Evolutionary conservation across 1,140 invertebrate genomes (phyloP), one percentile per base, ranked within the genome.

Genomic region (Gryon sp.): DNA sequence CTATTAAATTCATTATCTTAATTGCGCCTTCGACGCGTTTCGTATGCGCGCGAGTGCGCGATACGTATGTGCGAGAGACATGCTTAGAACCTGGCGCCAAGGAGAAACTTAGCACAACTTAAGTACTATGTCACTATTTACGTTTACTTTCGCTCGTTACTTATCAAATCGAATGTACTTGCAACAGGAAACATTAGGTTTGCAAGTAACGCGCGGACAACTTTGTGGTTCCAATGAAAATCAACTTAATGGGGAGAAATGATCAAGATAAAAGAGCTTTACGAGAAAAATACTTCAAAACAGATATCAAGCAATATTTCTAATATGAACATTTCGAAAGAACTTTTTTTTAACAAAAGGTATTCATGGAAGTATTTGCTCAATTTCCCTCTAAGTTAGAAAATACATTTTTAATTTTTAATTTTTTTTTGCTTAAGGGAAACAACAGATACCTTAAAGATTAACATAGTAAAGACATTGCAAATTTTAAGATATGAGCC

Each of bases 1-100:
- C 80, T 76, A 86, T 83, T 82, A 83, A 81, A 86, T 84, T 83
- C 82, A 85, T 87, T 85, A 84, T 82, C 84, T 86, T 85, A 85
- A 86, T 87, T 83, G 80, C 80, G 57, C 79, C 80, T 66, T 79
- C 74, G 79, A 82, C 81, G 83, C 83, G 78, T 83, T 78, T 81
- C 66, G 52, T 77, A 79, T 69, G 68, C 48, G 59, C 74, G 50
- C 50, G 34, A 65, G 24, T 46, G 40, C 28, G 14, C 7, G 22
- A 15, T n/a, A 26, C 32, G 22, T 66, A 45, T 40, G 60, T 62
- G 50, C 38, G 16, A 59, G n/a, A n/a, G 57, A 38, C 57, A 62
- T 18, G 34, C 60, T 19, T 72, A 52, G 34, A 65, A 65, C 3
- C 26, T 11, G 48, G 46, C 38, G 60, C 45, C 43, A 24, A 38